Evolutionary conservation across 2,797 vertebrate genomes (phyloP).

Genomic region (Chloroceryle inda): DNA sequence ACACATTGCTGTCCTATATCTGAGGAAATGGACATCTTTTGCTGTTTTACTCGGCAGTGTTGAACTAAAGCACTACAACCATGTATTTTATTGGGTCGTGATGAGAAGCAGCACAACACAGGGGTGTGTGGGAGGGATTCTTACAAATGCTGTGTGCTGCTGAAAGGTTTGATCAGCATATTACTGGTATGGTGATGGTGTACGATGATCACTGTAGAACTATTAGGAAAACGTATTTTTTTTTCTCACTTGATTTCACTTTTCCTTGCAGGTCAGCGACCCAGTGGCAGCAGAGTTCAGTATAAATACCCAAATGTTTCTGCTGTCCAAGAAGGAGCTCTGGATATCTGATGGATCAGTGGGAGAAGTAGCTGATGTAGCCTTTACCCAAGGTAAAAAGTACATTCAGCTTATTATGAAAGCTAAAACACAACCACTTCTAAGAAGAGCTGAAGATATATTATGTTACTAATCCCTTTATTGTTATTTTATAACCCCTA

Average conservation of each 20-base stretch:
- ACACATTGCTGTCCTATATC: background rate
- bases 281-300: constrained; percentile 89
- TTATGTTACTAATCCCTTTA: background rate
- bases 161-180: background rate
- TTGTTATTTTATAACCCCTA: background rate
- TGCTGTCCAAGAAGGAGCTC: constrained; percentile 87
- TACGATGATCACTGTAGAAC: background rate
- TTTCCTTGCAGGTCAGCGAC: constrained; percentile 85
- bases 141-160: background rate
- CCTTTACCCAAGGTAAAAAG: constrained; percentile 85
- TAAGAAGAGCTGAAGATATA: background rate
- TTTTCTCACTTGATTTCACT: background rate
- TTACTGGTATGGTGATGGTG: background rate
- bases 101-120: background rate
- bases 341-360: constrained; percentile 89
- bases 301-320: constrained; percentile 89
- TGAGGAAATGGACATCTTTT: background rate
- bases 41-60: accelerated
- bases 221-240: background rate
- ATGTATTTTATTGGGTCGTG: background rate
- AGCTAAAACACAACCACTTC: background rate
- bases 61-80: background rate
- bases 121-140: background rate
- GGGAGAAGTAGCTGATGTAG: constrained; percentile 85
- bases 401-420: background rate